These are phyloP conservation scores for Myiotriccus ornatus DNA, from an alignment of 2,797 vertebrate species.

Conservation along the genomic window DNA sequence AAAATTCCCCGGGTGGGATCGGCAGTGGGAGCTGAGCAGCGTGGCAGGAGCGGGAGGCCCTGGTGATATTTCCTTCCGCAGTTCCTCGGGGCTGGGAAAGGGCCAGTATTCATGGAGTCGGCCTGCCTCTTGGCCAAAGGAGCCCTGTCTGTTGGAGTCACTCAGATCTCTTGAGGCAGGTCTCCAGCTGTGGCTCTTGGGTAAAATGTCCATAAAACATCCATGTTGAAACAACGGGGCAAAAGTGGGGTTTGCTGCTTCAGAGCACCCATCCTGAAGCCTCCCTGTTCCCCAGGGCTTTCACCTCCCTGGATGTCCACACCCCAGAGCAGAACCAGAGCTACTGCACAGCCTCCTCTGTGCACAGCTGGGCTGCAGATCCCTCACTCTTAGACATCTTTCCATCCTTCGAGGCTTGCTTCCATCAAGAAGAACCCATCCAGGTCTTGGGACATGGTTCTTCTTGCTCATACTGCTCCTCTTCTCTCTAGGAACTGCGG, in stretches of 20 bases:
- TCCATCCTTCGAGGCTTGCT: background rate
- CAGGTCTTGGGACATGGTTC: background rate
- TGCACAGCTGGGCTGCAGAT: background rate
- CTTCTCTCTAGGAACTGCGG: constrained; percentile 85
- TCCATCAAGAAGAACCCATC: background rate
- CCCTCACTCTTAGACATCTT: background rate
- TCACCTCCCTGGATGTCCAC: background rate
- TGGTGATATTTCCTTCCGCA: background rate
- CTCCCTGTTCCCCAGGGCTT: fast-evolving
- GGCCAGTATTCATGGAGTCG: background rate
- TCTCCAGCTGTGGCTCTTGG: background rate
- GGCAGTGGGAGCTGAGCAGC: background rate
- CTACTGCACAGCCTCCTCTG: background rate
- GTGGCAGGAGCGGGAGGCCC: background rate
- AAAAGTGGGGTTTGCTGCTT: background rate
- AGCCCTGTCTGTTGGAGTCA: background rate
- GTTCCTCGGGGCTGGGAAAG: background rate
- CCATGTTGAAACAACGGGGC: fast-evolving
- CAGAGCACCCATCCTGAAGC: background rate
- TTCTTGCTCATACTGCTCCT: background rate
- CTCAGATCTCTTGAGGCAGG: background rate
- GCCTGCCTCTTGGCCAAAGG: background rate
- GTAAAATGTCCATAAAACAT: background rate
- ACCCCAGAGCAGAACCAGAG: background rate
- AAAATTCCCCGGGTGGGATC: background rate